Evolutionary conservation across 2,797 vertebrate species (phyloP), one percentile per base, ranked within the genome.

Genomic region (Geotrypetes seraphini): DNA sequence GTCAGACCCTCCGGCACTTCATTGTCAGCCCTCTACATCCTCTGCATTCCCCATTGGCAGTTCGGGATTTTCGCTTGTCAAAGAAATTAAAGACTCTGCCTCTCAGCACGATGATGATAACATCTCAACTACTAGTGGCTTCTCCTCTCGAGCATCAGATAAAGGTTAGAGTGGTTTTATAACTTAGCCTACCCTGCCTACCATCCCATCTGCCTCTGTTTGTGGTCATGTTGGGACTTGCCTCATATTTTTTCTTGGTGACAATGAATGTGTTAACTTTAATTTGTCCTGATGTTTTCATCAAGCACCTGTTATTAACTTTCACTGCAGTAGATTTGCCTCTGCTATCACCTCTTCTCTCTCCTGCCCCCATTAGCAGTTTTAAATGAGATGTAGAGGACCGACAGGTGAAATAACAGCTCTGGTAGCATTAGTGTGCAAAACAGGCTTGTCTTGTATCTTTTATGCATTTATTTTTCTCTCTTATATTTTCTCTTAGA

Each of bases 121-220:
- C 79, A 96, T 98, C 83, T 99, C 96, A 66, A 99, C 95, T 48
- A 99, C 96, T 27, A 98, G 96, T 59, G 96, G 95, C 27, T 98
- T 98, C 64, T 99, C 96, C 25, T 99, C 94, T 29, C 88, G 96
- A 29, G 96, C 95, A 12, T 99, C 96, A 65, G 96, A 98, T 60
- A 97, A 99, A 87, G 96, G 96, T 97, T 70, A 46, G 28, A 25
- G 59, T 20, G 6, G 1, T 10, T 13, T 43, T 33, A 10, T n/a
- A n/a, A n/a, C n/a, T n/a, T n/a, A n/a, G n/a, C n/a, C n/a, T n/a
- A n/a, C n/a, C n/a, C n/a, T n/a, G n/a, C n/a, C n/a, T n/a, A n/a
- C n/a, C n/a, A n/a, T n/a, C n/a, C n/a, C n/a, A n/a, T n/a, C n/a
- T n/a, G n/a, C n/a, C n/a, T n/a, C n/a, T n/a, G n/a, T n/a, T n/a